A percentile compares a stretch with the other conserved stretches of the same genome.
phyloP scores from a whole-genome alignment of 2,888 invertebrate species.

The Clunio marinus region DNA sequence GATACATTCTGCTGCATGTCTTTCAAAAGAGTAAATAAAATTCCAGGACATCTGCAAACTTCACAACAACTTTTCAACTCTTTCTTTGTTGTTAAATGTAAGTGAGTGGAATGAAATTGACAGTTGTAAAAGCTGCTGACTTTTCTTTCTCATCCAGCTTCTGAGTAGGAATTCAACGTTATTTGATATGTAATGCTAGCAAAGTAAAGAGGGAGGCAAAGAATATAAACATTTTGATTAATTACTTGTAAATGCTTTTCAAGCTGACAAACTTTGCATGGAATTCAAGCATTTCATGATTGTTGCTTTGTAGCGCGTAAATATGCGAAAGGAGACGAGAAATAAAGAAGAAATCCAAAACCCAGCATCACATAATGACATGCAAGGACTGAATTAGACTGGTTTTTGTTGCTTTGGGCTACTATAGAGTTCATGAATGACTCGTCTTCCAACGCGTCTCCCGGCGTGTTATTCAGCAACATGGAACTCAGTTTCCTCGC shows the following conservation, averaged over 20 bases:
- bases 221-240: slow-evolving; percentile 12
- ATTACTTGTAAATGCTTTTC: slow-evolving; percentile 17
- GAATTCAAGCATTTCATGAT: slow-evolving; percentile 1
- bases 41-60: background rate
- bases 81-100: background rate
- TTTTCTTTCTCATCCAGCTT: background rate
- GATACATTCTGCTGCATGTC: background rate
- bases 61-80: background rate
- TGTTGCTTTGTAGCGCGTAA: background rate
- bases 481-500: background rate
- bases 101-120: slow-evolving; percentile 1
- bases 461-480: background rate
- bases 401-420: slow-evolving; percentile 34
- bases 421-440: background rate
- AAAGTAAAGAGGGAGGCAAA: too few species aligned
- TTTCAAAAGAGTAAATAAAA: background rate
- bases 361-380: slow-evolving; percentile 32
- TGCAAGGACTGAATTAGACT: slow-evolving; percentile 37
- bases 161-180: background rate
- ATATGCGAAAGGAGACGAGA: too few species aligned
- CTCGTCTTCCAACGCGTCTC: background rate
- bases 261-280: background rate
- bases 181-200: too few species aligned
- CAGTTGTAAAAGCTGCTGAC: slow-evolving; percentile 12
- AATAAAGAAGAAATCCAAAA: slow-evolving; percentile 2